phyloP scores from a whole-genome alignment of 2,797 vertebrate genomes.

The Sternarchorhynchus goeldii region DNA sequence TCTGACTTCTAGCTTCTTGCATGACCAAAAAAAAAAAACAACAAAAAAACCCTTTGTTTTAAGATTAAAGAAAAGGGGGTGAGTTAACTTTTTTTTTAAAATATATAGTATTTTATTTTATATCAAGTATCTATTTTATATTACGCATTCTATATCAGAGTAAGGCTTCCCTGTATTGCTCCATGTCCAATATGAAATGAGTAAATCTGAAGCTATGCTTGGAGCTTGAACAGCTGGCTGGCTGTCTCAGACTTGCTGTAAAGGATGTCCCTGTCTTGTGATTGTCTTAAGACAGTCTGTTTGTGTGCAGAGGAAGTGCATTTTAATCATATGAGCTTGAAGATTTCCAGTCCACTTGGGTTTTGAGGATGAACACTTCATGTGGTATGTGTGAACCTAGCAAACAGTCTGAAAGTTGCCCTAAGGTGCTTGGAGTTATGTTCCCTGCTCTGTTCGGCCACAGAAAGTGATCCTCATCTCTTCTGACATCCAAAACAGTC shows the following conservation, averaged over 20 bases:
- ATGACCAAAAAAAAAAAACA: background rate
- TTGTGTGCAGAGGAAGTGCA: constrained; percentile 47
- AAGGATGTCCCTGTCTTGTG: constrained; percentile 50
- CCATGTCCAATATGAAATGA: background rate
- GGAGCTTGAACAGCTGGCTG: background rate
- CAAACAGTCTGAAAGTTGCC: constrained; percentile 39
- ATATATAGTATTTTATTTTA: too few species aligned
- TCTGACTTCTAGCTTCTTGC: background rate
- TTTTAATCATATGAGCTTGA: constrained; percentile 47
- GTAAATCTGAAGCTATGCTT: background rate
- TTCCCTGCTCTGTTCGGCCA: constrained; percentile 22
- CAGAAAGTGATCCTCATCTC: constrained; percentile 35
- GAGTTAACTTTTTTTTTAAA: too few species aligned
- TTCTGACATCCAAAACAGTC: constrained; percentile 35
- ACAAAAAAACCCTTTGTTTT: background rate
- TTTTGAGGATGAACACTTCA: constrained; percentile 40
- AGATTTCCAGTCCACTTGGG: constrained; percentile 10
- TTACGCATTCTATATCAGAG: background rate
- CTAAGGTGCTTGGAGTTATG: constrained; percentile 34
- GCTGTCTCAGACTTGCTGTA: constrained; percentile 6
- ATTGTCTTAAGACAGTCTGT: constrained; percentile 49
- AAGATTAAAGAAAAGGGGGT: background rate
- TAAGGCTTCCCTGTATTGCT: background rate
- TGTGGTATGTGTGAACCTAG: constrained; percentile 29
- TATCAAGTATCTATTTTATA: background rate